Conservation (phyloP, 2,888 invertebrate species). For the Coecobrya sp. region DNA sequence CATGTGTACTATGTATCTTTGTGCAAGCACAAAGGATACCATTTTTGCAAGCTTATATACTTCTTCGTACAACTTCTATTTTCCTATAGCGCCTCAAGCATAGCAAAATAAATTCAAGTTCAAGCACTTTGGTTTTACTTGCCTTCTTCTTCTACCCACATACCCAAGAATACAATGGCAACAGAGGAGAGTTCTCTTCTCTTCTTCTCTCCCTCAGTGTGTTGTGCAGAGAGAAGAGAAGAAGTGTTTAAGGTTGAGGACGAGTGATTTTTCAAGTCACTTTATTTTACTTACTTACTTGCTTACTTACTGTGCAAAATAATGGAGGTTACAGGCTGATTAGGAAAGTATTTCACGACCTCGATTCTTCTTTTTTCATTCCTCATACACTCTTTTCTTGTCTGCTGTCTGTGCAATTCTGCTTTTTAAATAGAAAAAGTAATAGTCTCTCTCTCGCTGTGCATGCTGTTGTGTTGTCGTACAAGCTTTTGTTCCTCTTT, state of each 20-base stretch:
- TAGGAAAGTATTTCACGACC: slow-evolving; percentile 86
- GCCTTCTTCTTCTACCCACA: background rate
- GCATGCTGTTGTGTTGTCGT: slow-evolving; percentile 14
- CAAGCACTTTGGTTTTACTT: slow-evolving; percentile 28
- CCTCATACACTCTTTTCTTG: slow-evolving; percentile 37
- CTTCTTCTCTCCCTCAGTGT: background rate
- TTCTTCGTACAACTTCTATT: too few species aligned
- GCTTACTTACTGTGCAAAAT: slow-evolving; percentile 81
- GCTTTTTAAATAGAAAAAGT: slow-evolving; percentile 27
- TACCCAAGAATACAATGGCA: background rate
- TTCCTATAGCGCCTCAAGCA: slow-evolving; percentile 48
- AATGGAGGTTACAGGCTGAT: slow-evolving; percentile 83
- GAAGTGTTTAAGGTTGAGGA: slow-evolving; percentile 85
- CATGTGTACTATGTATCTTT: background rate
- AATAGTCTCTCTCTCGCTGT: background rate
- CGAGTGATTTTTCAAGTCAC: slow-evolving; percentile 83
- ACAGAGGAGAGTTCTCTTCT: background rate
- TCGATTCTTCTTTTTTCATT: slow-evolving; percentile 80
- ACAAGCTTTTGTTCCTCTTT: slow-evolving; percentile 69
- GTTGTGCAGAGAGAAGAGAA: background rate
- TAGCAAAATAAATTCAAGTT: slow-evolving; percentile 42
- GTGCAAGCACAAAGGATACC: too few species aligned
- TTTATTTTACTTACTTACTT: slow-evolving; percentile 79
- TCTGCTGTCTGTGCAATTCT: slow-evolving; percentile 35
- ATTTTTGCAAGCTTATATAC: too few species aligned